phyloP scores from a whole-genome alignment of 2,888 invertebrate species.

The Phaonia tiefii region DNA sequence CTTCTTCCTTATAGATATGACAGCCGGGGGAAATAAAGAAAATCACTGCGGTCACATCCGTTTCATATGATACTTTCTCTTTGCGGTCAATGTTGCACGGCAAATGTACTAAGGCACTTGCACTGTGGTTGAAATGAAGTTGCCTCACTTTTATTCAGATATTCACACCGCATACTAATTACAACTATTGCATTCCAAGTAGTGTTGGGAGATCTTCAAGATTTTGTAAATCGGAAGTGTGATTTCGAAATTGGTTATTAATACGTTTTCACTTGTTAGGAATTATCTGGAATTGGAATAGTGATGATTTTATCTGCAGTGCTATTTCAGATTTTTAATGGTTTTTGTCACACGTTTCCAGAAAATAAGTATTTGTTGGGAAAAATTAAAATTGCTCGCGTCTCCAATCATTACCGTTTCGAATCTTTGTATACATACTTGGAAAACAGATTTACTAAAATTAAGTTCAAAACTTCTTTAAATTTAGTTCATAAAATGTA shows the following conservation, averaged over 20 bases:
- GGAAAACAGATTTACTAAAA: too few relatives aligned
- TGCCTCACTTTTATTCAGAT: not conserved
- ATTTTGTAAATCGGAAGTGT: constrained; percentile 33
- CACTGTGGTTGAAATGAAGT: not conserved
- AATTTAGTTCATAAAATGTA: too few relatives aligned
- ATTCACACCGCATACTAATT: constrained; percentile 14
- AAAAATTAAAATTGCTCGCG: too few relatives aligned
- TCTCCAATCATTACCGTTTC: too few relatives aligned
- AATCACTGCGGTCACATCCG: constrained; percentile 22
- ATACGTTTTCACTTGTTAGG: constrained; percentile 56
- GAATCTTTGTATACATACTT: too few relatives aligned
- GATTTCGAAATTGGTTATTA: constrained; percentile 53
- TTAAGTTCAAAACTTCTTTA: too few relatives aligned
- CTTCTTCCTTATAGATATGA: constrained; percentile 16
- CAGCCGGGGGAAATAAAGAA: not conserved
- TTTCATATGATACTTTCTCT: constrained; percentile 12
- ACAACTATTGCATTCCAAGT: constrained; percentile 54
- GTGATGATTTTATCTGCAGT: constrained; percentile 12
- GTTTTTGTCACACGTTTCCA: constrained; percentile 1
- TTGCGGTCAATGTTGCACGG: constrained; percentile 2
- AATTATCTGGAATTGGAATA: constrained; percentile 59
- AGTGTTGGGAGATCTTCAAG: constrained; percentile 1
- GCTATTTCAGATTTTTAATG: constrained; percentile 46
- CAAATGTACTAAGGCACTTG: not conserved
- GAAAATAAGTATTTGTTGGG: too few relatives aligned